Evolutionary conservation across 2,888 invertebrate genomes (phyloP).

Genomic region (Lepidochitona cinerea): DNA sequence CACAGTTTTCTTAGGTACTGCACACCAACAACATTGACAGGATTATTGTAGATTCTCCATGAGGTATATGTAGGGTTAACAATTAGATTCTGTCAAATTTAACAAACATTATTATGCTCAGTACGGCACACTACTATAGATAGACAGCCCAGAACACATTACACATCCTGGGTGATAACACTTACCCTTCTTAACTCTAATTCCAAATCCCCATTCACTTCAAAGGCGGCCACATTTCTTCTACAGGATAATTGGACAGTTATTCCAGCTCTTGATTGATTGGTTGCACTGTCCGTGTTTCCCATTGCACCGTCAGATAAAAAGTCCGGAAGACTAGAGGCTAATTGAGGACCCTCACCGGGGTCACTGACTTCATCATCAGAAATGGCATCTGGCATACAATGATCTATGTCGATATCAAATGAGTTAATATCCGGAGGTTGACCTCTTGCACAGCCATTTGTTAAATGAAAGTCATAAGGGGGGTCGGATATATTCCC

Average conservation of each 20-base stretch:
- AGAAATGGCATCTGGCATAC: constrained; percentile 2
- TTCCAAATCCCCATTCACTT: constrained; percentile 36
- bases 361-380: constrained; percentile 8
- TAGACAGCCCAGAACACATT: too few relatives aligned
- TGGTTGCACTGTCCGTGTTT: not conserved
- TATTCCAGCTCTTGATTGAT: not conserved
- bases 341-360: constrained; percentile 8
- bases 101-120: too few relatives aligned
- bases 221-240: constrained; percentile 15
- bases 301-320: constrained; percentile 54
- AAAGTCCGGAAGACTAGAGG: constrained; percentile 59
- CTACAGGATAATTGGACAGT: constrained; percentile 15
- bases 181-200: constrained; percentile 36
- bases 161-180: too few relatives aligned
- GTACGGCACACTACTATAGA: not conserved
- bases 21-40: too few relatives aligned
- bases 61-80: too few relatives aligned
- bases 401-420: not conserved
- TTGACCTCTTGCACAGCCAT: not conserved
- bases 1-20: too few relatives aligned
- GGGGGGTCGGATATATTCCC: not conserved
- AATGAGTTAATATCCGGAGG: constrained; percentile 17
- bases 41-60: too few relatives aligned
- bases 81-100: too few relatives aligned
- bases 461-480: too few relatives aligned